A percentile compares a stretch with the other conserved stretches of the same genome.
Evolutionary conservation across 64 coral and sea anemone genomes (phyloP).

Genomic region (Porites lutea): DNA sequence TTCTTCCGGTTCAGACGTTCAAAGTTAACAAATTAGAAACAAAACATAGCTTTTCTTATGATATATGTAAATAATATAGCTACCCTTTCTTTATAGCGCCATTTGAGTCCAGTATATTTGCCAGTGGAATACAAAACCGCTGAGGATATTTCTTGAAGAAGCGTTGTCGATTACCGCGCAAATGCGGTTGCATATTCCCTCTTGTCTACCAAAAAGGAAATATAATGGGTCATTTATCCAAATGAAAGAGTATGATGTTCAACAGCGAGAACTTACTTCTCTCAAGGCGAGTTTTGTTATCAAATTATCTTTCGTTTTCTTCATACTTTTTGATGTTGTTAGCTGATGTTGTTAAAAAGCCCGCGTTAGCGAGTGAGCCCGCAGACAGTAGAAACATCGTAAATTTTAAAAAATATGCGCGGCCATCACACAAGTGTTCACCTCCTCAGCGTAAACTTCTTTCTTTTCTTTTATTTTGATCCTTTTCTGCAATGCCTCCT

Average conservation of each 20-base stretch:
- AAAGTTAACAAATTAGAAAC: no score
- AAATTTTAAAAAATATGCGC: conserved; percentile 24
- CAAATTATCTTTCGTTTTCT: neutral
- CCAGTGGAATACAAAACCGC: conserved; percentile 52
- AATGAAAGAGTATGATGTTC: neutral
- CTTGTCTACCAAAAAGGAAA: conserved; percentile 13
- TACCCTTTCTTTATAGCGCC: conserved; percentile 55
- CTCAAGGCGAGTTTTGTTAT: conserved; percentile 48
- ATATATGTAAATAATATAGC: no score
- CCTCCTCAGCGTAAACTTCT: neutral
- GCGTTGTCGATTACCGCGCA: conserved; percentile 30
- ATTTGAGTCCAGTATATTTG: conserved; percentile 35
- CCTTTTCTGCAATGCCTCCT: neutral
- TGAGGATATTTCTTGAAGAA: conserved; percentile 65
- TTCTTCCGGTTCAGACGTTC: no score
- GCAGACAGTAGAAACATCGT: neutral
- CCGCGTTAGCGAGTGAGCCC: neutral
- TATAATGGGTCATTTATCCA: neutral
- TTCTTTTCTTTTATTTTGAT: neutral
- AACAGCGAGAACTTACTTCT: conserved; percentile 28
- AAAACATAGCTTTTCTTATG: no score
- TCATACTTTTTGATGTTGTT: neutral
- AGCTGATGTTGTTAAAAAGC: conserved; percentile 4
- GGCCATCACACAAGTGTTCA: neutral
- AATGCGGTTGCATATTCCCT: conserved; percentile 38